Base-by-base conservation (phyloP, 2,113 vertebrate genomes). In the Petromus typicus region DNA sequence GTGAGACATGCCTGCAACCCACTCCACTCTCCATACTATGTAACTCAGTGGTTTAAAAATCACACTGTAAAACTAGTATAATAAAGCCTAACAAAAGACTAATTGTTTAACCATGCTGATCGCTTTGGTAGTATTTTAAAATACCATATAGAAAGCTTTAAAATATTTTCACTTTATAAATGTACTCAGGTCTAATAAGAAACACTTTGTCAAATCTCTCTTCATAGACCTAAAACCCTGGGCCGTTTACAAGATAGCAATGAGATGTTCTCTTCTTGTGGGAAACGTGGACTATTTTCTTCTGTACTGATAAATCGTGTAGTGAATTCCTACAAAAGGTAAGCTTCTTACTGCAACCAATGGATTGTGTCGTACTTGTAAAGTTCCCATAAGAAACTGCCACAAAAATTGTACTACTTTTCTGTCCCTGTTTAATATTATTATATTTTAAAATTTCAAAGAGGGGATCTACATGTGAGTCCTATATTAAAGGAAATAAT, bases 101-200 rank as follows among this genome's bases (percentile, higher is more conserved):
- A 5, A 89, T 40, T 78, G 69, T 43, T 57, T 64, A 11, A 7
- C 8, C 16, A 57, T 17, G 12, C 18, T 37, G 63, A 84, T 32
- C 12, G 51, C 10, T 59, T 85, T 66, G 9, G 13, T 27, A 12
- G 13, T 78, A 3, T 82, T 90, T 92, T 89, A 54, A 95, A 86
- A 82, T 78, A 92, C 18, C 37, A n/a, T 32, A 7, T 54, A 56
- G 56, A 23, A 91, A 82, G 10, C 69, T 76, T 76, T 76, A 30
- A 66, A 34, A 2, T 48, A n/a, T 66, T 75, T 48, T 48, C 14
- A 56, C 88, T 63, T 57, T 54, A 40, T 85, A 81, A 81, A 83
- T 73, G 43, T 90, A 79, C 27, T 79, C 63, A 88, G 85, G 83
- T 92, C 90, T 85, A 40, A 59, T 85, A 40, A 56, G 32, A 95